A percentile compares a stretch with the other conserved stretches of the same genome.
phyloP scores from a whole-genome alignment of 2,797 vertebrate species.

The Mycteria americana region DNA sequence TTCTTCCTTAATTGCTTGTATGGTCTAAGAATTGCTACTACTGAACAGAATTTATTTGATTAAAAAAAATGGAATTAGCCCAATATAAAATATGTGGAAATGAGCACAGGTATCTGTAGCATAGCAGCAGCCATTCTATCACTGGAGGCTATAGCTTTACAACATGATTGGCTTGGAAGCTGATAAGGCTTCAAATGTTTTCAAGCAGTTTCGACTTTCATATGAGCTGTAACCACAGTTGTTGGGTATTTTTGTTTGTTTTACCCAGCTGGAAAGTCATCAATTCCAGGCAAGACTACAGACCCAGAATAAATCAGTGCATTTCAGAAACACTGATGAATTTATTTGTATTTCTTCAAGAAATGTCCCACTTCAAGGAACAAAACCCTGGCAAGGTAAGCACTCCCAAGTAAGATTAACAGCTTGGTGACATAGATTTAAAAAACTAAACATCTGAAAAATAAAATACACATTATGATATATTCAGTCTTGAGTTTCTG shows the following conservation, averaged over 20 bases:
- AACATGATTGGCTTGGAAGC: neutral
- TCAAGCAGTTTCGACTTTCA: neutral
- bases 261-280: conserved; percentile 87
- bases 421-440: neutral
- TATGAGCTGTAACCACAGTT: neutral
- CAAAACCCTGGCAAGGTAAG: conserved; percentile 97
- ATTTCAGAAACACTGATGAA: conserved; percentile 85
- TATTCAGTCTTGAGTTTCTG: neutral
- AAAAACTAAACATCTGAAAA: neutral
- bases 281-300: conserved; percentile 81
- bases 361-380: conserved; percentile 93
- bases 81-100: neutral
- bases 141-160: neutral
- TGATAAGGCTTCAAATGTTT: neutral
- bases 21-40: neutral
- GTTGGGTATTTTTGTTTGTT: conserved; percentile 13
- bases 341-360: conserved; percentile 89
- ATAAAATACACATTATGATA: neutral
- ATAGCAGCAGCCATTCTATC: neutral
- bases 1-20: neutral
- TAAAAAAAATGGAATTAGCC: neutral
- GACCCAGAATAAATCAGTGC: conserved; percentile 80
- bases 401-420: neutral
- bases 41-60: neutral
- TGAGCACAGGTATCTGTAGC: neutral